Evolutionary conservation across 2,113 vertebrate species (phyloP).

Genomic region (Anolis carolinensis): DNA sequence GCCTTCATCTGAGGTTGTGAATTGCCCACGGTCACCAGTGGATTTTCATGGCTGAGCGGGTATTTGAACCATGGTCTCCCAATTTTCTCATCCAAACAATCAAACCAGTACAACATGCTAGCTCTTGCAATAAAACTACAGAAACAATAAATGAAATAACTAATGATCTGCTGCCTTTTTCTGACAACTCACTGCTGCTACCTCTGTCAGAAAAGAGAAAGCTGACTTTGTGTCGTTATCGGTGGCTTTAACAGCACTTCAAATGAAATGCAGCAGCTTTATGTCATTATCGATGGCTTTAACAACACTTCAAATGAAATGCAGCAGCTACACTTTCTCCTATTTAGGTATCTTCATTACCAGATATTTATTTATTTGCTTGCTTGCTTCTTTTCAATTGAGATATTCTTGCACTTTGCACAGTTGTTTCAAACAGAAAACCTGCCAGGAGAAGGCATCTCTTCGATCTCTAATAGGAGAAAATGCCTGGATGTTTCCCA

Average conservation of each 20-base stretch:
- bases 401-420: neutral
- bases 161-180: neutral
- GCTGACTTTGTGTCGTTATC: neutral
- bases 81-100: no score
- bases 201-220: neutral
- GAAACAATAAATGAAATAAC: neutral
- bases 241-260: neutral
- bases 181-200: neutral
- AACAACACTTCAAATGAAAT: neutral
- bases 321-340: neutral
- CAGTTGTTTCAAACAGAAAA: neutral
- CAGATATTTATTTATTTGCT: neutral
- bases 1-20: no score
- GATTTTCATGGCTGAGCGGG: no score
- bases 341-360: neutral
- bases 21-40: no score
- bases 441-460: neutral
- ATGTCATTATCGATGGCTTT: neutral
- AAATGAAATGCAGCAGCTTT: neutral
- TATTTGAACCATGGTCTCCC: no score
- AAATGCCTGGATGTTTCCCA: neutral
- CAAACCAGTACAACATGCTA: no score
- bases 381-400: neutral
- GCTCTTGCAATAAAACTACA: neutral
- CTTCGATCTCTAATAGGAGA: neutral